Conservation (phyloP, 2,888 invertebrate genomes). For the Ommatoiulus sabulosus region DNA sequence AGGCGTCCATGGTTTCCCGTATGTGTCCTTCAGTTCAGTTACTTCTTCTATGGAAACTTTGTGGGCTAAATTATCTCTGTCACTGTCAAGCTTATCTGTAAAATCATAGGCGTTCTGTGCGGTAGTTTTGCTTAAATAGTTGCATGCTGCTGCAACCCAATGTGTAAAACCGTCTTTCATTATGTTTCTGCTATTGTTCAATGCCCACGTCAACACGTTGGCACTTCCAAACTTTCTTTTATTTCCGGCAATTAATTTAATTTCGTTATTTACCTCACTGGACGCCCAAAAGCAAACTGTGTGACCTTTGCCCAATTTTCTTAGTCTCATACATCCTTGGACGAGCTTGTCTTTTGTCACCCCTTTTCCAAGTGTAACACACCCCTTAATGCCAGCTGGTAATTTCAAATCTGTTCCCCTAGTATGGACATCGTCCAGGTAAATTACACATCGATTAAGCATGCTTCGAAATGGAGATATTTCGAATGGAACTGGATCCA, state of each 20-base stretch:
- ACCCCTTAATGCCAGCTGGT: neutral
- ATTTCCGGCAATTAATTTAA: neutral
- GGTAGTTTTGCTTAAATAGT: neutral
- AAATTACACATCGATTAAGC: neutral
- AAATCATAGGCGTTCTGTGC: neutral
- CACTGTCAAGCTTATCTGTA: neutral
- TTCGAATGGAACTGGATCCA: constrained; percentile 9
- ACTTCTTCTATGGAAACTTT: neutral
- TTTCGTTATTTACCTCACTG: neutral
- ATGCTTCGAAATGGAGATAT: constrained; percentile 1
- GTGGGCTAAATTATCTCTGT: neutral
- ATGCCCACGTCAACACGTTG: neutral
- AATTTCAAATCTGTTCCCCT: constrained; percentile 1
- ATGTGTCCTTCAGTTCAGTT: neutral
- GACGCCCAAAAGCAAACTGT: neutral
- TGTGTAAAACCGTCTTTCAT: neutral
- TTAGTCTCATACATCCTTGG: neutral
- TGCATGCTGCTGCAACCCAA: neutral
- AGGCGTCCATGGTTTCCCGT: neutral
- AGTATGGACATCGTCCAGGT: constrained; percentile 47
- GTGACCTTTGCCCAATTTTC: neutral
- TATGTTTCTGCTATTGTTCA: neutral
- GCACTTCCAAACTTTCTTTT: neutral
- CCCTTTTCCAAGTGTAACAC: neutral
- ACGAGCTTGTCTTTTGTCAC: constrained; percentile 2